These are phyloP conservation scores for Platichthys flesus DNA, from an alignment of 2,113 vertebrate species.

Conservation along the genomic window DNA sequence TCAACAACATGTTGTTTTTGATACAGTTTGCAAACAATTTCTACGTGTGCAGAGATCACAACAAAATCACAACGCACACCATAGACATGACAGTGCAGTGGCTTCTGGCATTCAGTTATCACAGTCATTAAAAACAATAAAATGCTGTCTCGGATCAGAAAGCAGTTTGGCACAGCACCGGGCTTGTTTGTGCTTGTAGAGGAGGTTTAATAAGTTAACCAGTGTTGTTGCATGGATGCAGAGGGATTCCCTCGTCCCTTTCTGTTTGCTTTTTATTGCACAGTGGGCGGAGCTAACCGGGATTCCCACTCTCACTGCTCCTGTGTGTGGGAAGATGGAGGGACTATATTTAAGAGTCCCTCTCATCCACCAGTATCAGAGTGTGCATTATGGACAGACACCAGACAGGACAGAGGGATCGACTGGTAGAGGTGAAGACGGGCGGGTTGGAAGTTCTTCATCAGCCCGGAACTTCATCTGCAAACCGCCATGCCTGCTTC, in stretches of 20 bases:
- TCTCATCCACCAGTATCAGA: background rate
- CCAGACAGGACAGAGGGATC: slow-evolving; percentile 28
- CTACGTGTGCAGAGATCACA: no score
- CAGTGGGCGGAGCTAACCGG: background rate
- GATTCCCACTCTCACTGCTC: slow-evolving; percentile 41
- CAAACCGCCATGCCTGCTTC: background rate
- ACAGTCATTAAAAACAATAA: no score
- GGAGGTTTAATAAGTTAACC: background rate
- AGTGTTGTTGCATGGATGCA: background rate
- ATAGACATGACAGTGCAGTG: no score
- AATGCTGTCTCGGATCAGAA: no score
- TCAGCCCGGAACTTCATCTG: background rate
- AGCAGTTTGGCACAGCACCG: no score
- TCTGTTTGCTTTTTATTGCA: slow-evolving; percentile 7
- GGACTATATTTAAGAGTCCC: slow-evolving; percentile 37
- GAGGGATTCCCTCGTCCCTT: slow-evolving; percentile 56
- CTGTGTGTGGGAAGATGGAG: slow-evolving; percentile 57
- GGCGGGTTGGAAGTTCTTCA: background rate
- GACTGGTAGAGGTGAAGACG: slow-evolving; percentile 28
- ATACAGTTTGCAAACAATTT: no score
- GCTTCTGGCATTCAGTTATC: no score
- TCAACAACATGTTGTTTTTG: no score
- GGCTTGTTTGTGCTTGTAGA: no score
- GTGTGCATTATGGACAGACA: slow-evolving; percentile 48
- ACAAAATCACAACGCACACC: no score